These are phyloP conservation scores for Acanthisitta chloris DNA, from an alignment of 2,113 vertebrate genomes.

Conservation along the genomic window DNA sequence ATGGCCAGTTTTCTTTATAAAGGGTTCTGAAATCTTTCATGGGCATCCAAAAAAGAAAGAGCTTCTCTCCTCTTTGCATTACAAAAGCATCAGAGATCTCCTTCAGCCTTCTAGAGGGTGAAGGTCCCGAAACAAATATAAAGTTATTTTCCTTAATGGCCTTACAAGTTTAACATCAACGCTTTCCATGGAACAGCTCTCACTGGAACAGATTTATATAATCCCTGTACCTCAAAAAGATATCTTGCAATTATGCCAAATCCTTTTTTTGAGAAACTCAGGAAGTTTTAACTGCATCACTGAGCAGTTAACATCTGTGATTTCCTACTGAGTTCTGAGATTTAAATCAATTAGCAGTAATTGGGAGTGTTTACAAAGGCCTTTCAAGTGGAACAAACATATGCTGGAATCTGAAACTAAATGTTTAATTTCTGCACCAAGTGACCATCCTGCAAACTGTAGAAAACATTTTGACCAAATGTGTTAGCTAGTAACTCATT, in stretches of 20 bases:
- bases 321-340: conserved; percentile 65
- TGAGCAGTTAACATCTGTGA: conserved; percentile 66
- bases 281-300: conserved; percentile 54
- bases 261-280: conserved; percentile 52
- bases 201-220: conserved; percentile 44
- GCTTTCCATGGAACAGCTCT: background rate
- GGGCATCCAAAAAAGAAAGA: background rate
- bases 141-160: conserved; percentile 29
- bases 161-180: conserved; percentile 10
- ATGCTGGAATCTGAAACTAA: conserved; percentile 56
- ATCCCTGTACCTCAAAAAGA: conserved; percentile 22
- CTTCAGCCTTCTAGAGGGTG: background rate
- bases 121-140: background rate
- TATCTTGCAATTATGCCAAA: conserved; percentile 32
- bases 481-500: background rate
- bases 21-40: background rate
- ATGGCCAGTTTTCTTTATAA: background rate
- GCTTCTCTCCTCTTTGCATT: background rate
- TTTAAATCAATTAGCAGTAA: conserved; percentile 73
- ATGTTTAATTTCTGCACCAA: conserved; percentile 19
- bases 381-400: conserved; percentile 55
- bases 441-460: background rate
- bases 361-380: conserved; percentile 31
- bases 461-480: background rate
- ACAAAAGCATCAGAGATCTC: background rate